Percentiles rank a stretch among this genome's conserved stretches.
Evolutionary conservation across 2,113 vertebrate species (phyloP).

Genomic region (Chinchilla lanigera): DNA sequence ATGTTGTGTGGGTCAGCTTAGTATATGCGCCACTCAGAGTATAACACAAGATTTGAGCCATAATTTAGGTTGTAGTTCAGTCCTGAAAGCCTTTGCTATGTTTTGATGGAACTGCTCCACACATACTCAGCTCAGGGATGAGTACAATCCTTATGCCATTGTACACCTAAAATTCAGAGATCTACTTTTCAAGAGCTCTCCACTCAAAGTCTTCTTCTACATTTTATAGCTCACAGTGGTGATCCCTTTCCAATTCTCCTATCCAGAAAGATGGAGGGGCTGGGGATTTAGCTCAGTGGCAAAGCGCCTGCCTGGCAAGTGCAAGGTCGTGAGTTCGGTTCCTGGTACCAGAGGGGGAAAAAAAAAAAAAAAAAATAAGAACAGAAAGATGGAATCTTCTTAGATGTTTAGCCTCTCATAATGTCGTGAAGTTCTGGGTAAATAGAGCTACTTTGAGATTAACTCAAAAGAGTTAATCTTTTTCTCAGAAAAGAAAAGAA

Average conservation of each 20-base stretch:
- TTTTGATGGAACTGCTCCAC: not conserved
- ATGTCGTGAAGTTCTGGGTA: not conserved
- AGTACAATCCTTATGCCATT: not conserved
- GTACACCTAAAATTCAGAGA: not conserved
- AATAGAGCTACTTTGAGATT: not conserved
- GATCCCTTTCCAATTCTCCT: not conserved
- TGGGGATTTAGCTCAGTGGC: too few relatives aligned
- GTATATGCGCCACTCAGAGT: not conserved
- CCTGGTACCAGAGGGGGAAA: too few relatives aligned
- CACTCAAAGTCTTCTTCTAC: not conserved
- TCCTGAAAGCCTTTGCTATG: not conserved
- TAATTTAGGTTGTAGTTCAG: not conserved
- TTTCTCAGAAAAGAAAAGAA: not conserved
- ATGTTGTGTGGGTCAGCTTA: not conserved
- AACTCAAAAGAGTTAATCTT: too few relatives aligned
- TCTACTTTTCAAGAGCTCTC: not conserved
- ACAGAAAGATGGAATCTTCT: not conserved
- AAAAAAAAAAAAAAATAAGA: too few relatives aligned
- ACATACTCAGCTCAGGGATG: not conserved
- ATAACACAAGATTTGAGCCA: not conserved
- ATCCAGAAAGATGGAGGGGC: not conserved
- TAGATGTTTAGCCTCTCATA: not conserved
- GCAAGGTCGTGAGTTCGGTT: too few relatives aligned
- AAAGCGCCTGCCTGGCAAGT: too few relatives aligned
- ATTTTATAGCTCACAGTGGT: not conserved